Evolutionary conservation across 2,797 vertebrate genomes (phyloP).

Genomic region (Notoglanidium macrostoma): DNA sequence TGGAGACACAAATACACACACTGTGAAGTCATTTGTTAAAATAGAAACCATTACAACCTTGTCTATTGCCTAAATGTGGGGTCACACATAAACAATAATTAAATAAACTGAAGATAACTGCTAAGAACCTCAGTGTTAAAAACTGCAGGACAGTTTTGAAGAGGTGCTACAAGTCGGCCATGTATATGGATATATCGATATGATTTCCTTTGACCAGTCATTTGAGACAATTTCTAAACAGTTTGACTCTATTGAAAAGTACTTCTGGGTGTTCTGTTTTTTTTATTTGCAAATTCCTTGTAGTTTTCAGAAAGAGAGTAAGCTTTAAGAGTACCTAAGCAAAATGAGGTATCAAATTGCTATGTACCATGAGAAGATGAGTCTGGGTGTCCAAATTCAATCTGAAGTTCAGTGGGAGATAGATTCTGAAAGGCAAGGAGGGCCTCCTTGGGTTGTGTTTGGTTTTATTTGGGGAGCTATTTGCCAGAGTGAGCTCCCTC

Average conservation of each 20-base stretch:
- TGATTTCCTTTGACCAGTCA: constrained; percentile 4
- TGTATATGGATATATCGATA: neutral
- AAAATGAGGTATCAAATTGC: constrained; percentile 25
- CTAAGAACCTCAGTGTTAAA: neutral
- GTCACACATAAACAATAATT: neutral
- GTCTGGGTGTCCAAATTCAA: constrained; percentile 28
- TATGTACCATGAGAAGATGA: constrained; percentile 23
- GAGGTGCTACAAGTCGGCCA: too few species aligned
- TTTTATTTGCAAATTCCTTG: neutral
- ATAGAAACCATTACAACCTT: neutral
- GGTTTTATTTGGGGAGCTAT: constrained; percentile 49
- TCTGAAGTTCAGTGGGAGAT: constrained; percentile 32
- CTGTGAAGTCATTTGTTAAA: neutral
- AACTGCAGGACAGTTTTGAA: neutral
- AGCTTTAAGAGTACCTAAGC: neutral
- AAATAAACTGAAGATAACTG: neutral
- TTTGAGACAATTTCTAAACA: neutral
- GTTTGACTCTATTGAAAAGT: neutral
- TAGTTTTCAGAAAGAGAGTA: neutral
- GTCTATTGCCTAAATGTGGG: neutral
- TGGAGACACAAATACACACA: neutral
- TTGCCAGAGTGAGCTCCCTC: constrained; percentile 45
- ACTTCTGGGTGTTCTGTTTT: neutral
- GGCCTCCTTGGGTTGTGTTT: constrained; percentile 38
- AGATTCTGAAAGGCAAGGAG: constrained; percentile 13